Conservation (phyloP, 2,113 vertebrate genomes). For the Turdus rufiventris region DNA sequence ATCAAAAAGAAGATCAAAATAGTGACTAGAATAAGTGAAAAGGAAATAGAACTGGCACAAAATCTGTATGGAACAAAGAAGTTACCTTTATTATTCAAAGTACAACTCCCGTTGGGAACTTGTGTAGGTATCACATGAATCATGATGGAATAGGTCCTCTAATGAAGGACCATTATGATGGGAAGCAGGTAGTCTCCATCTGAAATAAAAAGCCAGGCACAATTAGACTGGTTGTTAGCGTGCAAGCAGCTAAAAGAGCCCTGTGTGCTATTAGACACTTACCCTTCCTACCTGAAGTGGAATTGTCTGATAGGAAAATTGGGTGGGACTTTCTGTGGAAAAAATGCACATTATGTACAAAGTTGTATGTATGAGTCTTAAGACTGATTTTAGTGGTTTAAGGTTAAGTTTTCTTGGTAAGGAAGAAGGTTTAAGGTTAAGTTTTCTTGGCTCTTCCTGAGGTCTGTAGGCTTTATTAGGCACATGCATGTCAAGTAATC, state of each 20-base stretch:
- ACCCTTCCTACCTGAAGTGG: neutral
- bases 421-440: neutral
- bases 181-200: slow-evolving; percentile 30
- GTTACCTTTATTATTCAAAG: slow-evolving; percentile 38
- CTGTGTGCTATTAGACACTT: neutral
- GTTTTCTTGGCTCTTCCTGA: neutral
- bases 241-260: neutral
- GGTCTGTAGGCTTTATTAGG: neutral
- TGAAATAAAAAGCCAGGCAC: slow-evolving; percentile 23
- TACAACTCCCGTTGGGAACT: slow-evolving; percentile 3
- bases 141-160: slow-evolving; percentile 3
- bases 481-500: neutral
- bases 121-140: neutral
- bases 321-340: neutral
- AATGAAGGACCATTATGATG: slow-evolving; percentile 29
- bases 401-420: neutral
- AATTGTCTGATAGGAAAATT: neutral
- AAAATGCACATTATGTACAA: neutral
- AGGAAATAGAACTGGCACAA: slow-evolving; percentile 2
- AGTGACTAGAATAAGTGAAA: slow-evolving; percentile 33
- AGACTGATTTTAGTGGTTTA: neutral
- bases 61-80: slow-evolving; percentile 29
- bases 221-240: neutral
- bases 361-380: neutral
- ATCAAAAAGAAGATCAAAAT: slow-evolving; percentile 57